phyloP scores from a whole-genome alignment of 2,113 vertebrate species.

The Pygoscelis adeliae region DNA sequence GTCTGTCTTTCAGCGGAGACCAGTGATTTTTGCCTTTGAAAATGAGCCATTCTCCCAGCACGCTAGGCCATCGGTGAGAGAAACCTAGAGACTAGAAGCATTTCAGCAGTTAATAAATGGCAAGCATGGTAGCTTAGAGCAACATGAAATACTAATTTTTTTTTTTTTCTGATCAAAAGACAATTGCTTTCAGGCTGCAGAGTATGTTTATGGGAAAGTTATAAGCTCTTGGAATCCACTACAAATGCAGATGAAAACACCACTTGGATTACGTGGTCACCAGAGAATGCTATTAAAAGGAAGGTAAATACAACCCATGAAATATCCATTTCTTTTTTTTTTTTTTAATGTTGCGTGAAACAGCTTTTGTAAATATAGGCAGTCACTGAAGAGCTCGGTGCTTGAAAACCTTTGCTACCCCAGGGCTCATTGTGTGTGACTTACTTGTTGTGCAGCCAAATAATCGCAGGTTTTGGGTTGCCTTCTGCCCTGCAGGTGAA shows the following conservation, averaged over 20 bases:
- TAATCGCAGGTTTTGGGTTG: conserved; percentile 91
- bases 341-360: background rate
- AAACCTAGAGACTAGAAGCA: background rate
- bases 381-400: background rate
- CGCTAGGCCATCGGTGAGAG: background rate
- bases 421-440: background rate
- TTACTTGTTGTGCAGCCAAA: conserved; percentile 95
- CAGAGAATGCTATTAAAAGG: conserved; percentile 2
- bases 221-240: background rate
- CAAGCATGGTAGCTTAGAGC: background rate
- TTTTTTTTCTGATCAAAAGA: background rate
- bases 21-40: background rate
- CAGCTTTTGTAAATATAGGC: background rate
- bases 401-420: background rate
- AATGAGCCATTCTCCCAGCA: background rate
- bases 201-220: background rate
- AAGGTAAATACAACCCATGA: conserved; percentile 1
- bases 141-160: background rate
- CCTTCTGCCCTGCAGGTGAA: conserved; percentile 92
- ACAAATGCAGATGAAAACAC: conserved; percentile 4
- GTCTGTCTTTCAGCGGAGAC: background rate
- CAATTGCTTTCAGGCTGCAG: background rate
- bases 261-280: background rate
- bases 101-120: background rate
- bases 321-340: background rate